Percentiles rank a stretch among this genome's conserved stretches.
phyloP scores from a whole-genome alignment of 2,797 vertebrate genomes.

The Pseudocheirus occidentalis region DNA sequence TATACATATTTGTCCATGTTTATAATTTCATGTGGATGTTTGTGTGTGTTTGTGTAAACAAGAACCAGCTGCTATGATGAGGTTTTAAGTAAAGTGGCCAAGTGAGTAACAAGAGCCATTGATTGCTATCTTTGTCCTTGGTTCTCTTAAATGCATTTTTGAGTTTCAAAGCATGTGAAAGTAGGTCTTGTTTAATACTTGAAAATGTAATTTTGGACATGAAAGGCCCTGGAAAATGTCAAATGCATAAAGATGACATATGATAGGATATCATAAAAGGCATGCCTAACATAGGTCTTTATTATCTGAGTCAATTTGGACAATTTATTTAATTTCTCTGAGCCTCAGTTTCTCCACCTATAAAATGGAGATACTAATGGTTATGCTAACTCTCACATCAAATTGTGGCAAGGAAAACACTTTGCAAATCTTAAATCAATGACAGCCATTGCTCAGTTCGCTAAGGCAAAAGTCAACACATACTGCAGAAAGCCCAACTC shows the following conservation, averaged over 20 bases:
- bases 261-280: background rate
- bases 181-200: background rate
- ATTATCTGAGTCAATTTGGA: background rate
- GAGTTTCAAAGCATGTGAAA: background rate
- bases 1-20: background rate
- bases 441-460: background rate
- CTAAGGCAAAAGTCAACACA: background rate
- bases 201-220: background rate
- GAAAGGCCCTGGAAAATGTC: background rate
- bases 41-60: background rate
- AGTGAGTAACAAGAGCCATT: background rate
- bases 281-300: background rate
- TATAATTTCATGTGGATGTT: background rate
- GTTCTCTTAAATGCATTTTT: background rate
- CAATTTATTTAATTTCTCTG: constrained; percentile 22
- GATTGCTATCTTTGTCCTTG: background rate
- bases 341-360: constrained; percentile 5
- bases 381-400: background rate
- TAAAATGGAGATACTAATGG: constrained; percentile 26
- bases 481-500: background rate
- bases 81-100: background rate
- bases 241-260: background rate
- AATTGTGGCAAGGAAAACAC: constrained; percentile 20
- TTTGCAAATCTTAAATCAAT: background rate
- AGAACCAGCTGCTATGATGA: background rate